Base-by-base conservation (phyloP, 2,888 invertebrate genomes). In the Heteromyza rotundicornis region DNA sequence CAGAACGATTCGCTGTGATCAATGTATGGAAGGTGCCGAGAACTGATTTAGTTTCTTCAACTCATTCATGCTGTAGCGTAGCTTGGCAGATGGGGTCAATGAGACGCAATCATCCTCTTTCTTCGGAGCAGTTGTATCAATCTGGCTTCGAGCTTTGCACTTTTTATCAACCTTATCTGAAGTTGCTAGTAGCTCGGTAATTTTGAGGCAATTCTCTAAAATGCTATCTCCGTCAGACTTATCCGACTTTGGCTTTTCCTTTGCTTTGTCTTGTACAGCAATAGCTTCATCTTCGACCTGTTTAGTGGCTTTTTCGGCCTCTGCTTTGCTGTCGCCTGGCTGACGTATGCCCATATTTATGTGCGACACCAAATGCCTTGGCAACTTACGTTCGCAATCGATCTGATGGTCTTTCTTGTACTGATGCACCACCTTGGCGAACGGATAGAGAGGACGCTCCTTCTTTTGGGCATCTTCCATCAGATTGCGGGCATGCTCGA, bases 381-480 rank as follows among this genome's bases (percentile, higher is more conserved):
- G 77, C 17, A 76, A 57, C 5, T 73, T 68, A 2, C 73, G 69
- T 16, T 74, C 69, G 1, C 72, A 70, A 36, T 74, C 79, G 17
- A 82, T 75, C 2, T 75, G 68, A 63, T 80, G 76, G 0, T 69
- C 57, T 8, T 73, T 75, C 23, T 74, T 77, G 53, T 83, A 83
- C 1, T 65, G 55, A 12, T 77, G 64, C 2, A 78, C 74, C 0
- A 74, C 79, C 35, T 71, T 78, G 16, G 73, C 69, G 12, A 83
- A 65, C 0, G 83, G 83, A 32, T 73, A 72, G 3, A 82, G 54
- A 0, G 83, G 81, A 2, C 80, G 73, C 0, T 78, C 77, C 19
- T 74, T 72, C n/a, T 69, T 70, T 2, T 77, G 66, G 0, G 78
- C 80, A 52, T 78, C 70, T 53, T 76, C 64, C 60, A 82, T 76